Percentiles rank a stretch among this genome's conserved stretches.
These are phyloP conservation scores for Arctia plantaginis DNA, from an alignment of 2,888 invertebrate species.

Conservation along the genomic window DNA sequence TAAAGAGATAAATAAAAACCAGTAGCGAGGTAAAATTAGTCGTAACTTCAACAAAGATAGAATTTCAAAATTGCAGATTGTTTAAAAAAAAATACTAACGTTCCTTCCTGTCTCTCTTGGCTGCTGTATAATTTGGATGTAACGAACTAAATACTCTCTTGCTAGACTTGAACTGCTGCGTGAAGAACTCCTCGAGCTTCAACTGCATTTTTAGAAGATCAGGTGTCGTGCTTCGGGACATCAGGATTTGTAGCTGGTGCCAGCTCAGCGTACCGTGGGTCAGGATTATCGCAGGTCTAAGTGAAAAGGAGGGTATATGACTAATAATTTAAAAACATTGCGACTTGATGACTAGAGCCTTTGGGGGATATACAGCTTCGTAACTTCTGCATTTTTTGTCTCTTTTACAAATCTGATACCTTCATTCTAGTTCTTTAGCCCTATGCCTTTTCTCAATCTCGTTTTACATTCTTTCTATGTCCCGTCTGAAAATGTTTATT, in stretches of 20 bases:
- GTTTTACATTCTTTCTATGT: no score
- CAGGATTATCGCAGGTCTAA: slow-evolving; percentile 95
- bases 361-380: no score
- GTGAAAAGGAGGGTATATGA: background rate
- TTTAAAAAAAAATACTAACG: slow-evolving; percentile 57
- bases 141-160: slow-evolving; percentile 94
- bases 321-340: no score
- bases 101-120: slow-evolving; percentile 64
- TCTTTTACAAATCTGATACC: no score
- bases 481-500: no score
- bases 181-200: slow-evolving; percentile 98
- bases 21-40: no score
- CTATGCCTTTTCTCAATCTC: background rate
- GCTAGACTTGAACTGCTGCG: slow-evolving; percentile 98
- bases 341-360: no score
- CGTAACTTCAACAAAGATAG: background rate
- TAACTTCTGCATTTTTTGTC: no score
- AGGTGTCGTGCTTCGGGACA: slow-evolving; percentile 98
- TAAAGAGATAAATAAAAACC: no score
- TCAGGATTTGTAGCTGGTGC: slow-evolving; percentile 98
- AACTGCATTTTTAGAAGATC: slow-evolving; percentile 98
- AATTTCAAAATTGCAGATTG: no score
- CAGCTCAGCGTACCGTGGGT: slow-evolving; percentile 97
- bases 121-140: slow-evolving; percentile 71
- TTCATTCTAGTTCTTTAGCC: background rate